Evolutionary conservation across 64 coral and sea anemone species (phyloP).

Genomic region (Catalaphyllia jardinei): DNA sequence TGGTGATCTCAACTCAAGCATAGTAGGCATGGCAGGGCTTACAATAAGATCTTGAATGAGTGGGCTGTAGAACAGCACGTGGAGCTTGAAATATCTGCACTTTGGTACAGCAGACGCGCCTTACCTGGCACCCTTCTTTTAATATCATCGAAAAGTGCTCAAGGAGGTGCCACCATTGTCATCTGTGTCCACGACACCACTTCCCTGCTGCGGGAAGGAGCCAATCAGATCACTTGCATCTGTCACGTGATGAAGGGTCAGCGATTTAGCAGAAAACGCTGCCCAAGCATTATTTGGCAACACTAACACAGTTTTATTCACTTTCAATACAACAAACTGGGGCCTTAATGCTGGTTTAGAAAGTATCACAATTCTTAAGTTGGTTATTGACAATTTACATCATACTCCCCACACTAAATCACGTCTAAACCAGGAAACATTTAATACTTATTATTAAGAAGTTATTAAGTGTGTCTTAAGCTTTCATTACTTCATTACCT

Average conservation of each 20-base stretch:
- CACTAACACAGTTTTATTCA: constrained; percentile 19
- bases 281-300: constrained; percentile 11
- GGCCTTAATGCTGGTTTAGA: background rate
- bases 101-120: background rate
- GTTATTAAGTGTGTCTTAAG: no score
- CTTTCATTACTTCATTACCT: no score
- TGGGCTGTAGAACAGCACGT: background rate
- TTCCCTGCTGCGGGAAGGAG: constrained; percentile 97
- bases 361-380: background rate
- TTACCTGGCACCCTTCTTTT: constrained; percentile 77
- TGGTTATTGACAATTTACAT: background rate
- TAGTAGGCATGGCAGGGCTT: background rate
- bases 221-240: constrained; percentile 98
- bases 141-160: constrained; percentile 65
- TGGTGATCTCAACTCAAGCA: background rate
- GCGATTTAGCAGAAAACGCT: constrained; percentile 75
- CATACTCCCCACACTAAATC: no score
- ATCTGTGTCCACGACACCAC: constrained; percentile 92
- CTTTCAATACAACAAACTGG: background rate
- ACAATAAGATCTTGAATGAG: background rate
- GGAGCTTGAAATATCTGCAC: background rate
- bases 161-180: constrained; percentile 74
- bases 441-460: no score
- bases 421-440: background rate
- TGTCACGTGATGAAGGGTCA: constrained; percentile 98